Evolutionary conservation across 2,888 invertebrate species (phyloP), one percentile per base, ranked within the genome.

Genomic region (Platycheirus rosarum): DNA sequence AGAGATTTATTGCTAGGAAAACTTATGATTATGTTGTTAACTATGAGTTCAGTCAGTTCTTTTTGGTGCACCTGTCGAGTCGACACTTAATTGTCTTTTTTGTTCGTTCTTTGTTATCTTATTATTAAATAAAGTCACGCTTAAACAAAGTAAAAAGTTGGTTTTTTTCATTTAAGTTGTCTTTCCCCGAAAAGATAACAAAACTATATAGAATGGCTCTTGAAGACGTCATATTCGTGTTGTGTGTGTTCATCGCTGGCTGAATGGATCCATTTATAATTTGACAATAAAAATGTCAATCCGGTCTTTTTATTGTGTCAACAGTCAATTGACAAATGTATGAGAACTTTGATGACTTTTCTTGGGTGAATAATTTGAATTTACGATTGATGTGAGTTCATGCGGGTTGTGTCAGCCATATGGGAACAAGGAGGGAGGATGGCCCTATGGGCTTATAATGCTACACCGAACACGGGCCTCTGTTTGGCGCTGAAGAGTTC

Each of bases 281-380:
- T 82, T 77, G 82, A 82, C 77, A 82, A 82, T 82, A 82, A 82
- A 82, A 82, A 76, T 55, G 82, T 82, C 82, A 82, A 82, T 82
- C 82, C 77, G 82, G 82, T 65, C 68, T 68, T 82, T 82, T 77
- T 82, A 77, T 82, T 82, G 71, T 82, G 82, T 82, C 82, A 82
- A 82, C 82, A 73, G 82, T 82, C 77, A 82, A 82, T 82, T 82
- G 82, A 82, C 82, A 82, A 82, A 82, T 82, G 77, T 82, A 82
- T 82, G 82, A 71, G 71, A 77, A 73, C 77, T 77, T 73, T 82
- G 82, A 82, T 82, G 82, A 71, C 77, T 57, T 77, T 82, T 82
- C 71, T 82, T 73, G 77, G 82, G 68, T 77, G 82, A 77, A 82
- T 82, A 82, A 82, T 82, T 82, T 69, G 71, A 73, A 82, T 82